phyloP scores from a whole-genome alignment of 2,888 invertebrate species.

The Unio pictorum region DNA sequence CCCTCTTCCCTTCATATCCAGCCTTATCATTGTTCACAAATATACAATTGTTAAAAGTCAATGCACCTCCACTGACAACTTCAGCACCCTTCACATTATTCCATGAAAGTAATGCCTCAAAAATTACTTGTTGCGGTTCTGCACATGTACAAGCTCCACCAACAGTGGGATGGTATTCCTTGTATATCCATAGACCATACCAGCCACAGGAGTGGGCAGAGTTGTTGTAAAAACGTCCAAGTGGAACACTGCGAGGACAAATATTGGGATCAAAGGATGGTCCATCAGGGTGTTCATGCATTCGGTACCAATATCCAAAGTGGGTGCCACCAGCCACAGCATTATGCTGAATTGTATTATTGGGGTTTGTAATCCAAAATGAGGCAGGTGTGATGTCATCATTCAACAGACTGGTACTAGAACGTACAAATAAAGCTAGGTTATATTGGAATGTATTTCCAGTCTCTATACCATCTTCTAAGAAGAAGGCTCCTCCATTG shows the following conservation, averaged over 20 bases:
- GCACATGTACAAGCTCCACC: slow-evolving; percentile 23
- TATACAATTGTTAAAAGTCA: slow-evolving; percentile 57
- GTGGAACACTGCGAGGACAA: slow-evolving; percentile 55
- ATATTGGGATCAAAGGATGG: slow-evolving; percentile 56
- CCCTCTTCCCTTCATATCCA: slow-evolving; percentile 50
- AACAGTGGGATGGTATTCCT: slow-evolving; percentile 46
- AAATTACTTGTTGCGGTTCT: slow-evolving; percentile 30
- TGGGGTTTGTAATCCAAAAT: slow-evolving; percentile 69
- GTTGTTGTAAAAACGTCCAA: no score
- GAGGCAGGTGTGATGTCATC: slow-evolving; percentile 70
- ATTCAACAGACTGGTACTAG: slow-evolving; percentile 63
- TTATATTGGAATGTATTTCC: no score
- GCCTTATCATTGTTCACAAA: slow-evolving; percentile 61
- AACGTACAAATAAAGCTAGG: no score
- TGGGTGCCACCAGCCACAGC: slow-evolving; percentile 66
- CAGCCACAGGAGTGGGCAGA: slow-evolving; percentile 68
- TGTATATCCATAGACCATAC: slow-evolving; percentile 68
- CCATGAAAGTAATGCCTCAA: slow-evolving; percentile 56
- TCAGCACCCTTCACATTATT: slow-evolving; percentile 67
- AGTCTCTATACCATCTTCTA: no score
- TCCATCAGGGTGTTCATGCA: slow-evolving; percentile 64
- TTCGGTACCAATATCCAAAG: slow-evolving; percentile 69
- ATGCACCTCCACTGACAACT: slow-evolving; percentile 56
- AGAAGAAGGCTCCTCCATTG: no score
- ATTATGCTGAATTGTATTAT: slow-evolving; percentile 63